Evolutionary conservation across 2,888 invertebrate genomes (phyloP).

Genomic region (Microplitis manilae): DNA sequence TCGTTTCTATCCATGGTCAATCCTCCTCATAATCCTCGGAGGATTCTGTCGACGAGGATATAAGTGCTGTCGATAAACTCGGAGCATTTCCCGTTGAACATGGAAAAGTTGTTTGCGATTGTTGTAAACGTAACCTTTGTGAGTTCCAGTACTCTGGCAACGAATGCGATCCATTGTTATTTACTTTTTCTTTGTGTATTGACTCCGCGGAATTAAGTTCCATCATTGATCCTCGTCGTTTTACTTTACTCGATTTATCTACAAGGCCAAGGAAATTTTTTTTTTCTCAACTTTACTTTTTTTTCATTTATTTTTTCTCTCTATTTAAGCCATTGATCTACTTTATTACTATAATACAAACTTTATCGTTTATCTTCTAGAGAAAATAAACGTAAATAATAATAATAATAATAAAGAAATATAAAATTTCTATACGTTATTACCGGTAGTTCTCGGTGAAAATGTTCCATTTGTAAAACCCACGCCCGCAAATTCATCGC

Average conservation of each 20-base stretch:
- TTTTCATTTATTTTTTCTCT: conserved; percentile 3
- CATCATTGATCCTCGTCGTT: conserved; percentile 86
- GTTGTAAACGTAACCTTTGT: conserved; percentile 59
- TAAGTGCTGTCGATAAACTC: conserved; percentile 77
- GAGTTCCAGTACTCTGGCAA: conserved; percentile 65
- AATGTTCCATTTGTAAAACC: conserved; percentile 72
- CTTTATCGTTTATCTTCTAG: not conserved
- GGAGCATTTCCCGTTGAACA: conserved; percentile 74
- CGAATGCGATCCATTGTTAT: conserved; percentile 60
- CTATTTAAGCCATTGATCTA: not conserved
- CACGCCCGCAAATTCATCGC: conserved; percentile 76
- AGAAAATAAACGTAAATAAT: not conserved
- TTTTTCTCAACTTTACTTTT: not conserved
- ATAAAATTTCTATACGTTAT: not conserved
- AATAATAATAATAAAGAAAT: not conserved
- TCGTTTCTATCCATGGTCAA: conserved; percentile 60
- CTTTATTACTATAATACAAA: conserved; percentile 7
- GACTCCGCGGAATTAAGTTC: conserved; percentile 76
- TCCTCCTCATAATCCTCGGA: conserved; percentile 69
- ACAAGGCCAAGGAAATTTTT: conserved; percentile 16
- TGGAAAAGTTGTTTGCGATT: conserved; percentile 57
- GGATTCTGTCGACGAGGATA: conserved; percentile 77
- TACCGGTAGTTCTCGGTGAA: conserved; percentile 52
- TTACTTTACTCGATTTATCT: conserved; percentile 74
- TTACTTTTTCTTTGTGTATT: conserved; percentile 65